Base-by-base conservation (phyloP, 2,797 vertebrate genomes). In the Pempheris klunzingeri region DNA sequence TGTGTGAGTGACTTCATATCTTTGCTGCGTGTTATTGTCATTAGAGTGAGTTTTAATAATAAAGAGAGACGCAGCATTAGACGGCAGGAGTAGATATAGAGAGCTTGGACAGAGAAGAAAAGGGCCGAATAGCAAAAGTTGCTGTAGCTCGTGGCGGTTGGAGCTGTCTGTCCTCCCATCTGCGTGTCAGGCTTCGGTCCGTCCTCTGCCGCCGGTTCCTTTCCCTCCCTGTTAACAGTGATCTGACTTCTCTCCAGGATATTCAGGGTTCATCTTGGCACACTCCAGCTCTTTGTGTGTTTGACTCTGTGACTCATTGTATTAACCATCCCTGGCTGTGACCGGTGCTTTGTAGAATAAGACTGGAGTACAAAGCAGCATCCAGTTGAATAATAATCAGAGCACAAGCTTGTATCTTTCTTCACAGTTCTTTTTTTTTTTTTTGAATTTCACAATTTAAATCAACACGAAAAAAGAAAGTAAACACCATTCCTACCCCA, bases 191-290 rank as follows among this genome's bases (percentile, higher is more conserved):
- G 14, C 38, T 62, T 20, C 55, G 10, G 47, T 53, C 39, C 24
- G 63, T 58, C 38, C 52, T 36, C 46, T 17, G 54, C 64, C 28
- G 3, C 59, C 36, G 53, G 18, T 59, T 58, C 28, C 43, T 46
- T 44, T 73, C 67, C 59, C 32, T 59, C 54, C 22, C 47, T 30
- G 64, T 66, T 74, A 66, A 38, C 73, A 69, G 34, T 18, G 59
- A 82, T 81, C 54, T 58, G 71, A 78, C 41, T 8, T 65, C 63
- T 72, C 77, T 77, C 59, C 63, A 73, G 85, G 74, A 81, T 41
- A 47, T 49, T 46, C 65, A 7, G 61, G 71, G 77, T 79, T 86
- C 57, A 61, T 73, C 53, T 36, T 0, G 46, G 58, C 69, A 61
- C 59, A 32, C n/a, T 17, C 34, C 38, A 64, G 39, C 43, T 69